These are phyloP conservation scores for Wasmannia auropunctata DNA, from an alignment of 1,140 invertebrate genomes.

Conservation along the genomic window DNA sequence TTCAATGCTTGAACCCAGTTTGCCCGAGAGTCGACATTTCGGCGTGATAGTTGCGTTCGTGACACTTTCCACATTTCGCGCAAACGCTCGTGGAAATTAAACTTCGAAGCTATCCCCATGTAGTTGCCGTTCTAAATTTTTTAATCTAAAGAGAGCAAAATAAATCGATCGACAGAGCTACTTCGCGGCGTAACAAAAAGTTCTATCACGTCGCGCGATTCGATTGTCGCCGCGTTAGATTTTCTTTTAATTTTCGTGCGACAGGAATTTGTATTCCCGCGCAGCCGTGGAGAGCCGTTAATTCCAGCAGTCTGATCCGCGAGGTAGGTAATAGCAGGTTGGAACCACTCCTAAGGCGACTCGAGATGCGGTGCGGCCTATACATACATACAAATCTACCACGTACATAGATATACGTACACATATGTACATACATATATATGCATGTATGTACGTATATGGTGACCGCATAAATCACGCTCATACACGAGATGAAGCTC, in stretches of 20 bases:
- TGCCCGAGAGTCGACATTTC: background rate
- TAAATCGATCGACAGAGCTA: background rate
- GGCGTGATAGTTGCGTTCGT: background rate
- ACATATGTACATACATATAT: no score
- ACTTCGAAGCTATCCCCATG: background rate
- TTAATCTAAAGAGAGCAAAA: background rate
- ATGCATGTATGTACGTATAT: background rate
- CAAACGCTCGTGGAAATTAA: conserved; percentile 3
- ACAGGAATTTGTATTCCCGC: conserved; percentile 17
- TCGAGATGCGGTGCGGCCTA: conserved; percentile 34
- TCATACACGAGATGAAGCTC: conserved; percentile 67
- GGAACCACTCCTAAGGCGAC: conserved; percentile 40
- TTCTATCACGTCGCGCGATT: background rate
- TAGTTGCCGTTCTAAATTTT: conserved; percentile 12
- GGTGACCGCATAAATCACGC: conserved; percentile 71
- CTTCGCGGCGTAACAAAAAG: background rate
- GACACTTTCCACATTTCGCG: conserved; percentile 12
- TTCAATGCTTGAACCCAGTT: conserved; percentile 8
- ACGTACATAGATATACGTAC: background rate
- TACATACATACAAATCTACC: background rate
- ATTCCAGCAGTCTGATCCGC: background rate
- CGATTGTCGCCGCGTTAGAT: background rate
- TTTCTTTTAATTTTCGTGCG: background rate
- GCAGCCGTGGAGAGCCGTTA: background rate
- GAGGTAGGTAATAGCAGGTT: background rate